Conservation (phyloP, 1,140 invertebrate genomes). For the Phenacoccus solenopsis region DNA sequence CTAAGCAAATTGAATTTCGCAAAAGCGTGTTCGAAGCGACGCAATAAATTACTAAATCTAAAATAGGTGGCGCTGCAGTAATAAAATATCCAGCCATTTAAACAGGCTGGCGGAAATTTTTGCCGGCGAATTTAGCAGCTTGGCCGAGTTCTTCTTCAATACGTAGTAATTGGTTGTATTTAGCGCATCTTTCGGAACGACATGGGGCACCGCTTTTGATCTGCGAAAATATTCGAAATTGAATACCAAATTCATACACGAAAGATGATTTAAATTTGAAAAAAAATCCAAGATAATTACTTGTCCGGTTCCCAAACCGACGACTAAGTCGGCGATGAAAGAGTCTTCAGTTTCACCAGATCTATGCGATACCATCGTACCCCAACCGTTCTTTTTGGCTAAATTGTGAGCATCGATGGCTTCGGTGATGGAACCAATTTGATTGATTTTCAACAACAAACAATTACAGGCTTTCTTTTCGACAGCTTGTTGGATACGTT, state of each 20-base stretch:
- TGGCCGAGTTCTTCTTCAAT: conserved; percentile 95
- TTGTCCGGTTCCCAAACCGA: conserved; percentile 89
- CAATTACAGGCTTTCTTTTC: conserved; percentile 98
- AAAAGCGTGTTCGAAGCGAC: not conserved
- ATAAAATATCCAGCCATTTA: not conserved
- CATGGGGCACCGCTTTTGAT: conserved; percentile 99
- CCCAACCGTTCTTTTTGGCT: conserved; percentile 91
- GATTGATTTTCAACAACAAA: conserved; percentile 93
- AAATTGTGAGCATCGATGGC: conserved; percentile 89
- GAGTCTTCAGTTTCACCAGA: conserved; percentile 99
- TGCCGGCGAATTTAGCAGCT: conserved; percentile 84
- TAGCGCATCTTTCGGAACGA: conserved; percentile 92
- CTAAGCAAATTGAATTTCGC: not conserved
- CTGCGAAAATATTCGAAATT: conserved; percentile 34
- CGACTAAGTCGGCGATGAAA: conserved; percentile 96
- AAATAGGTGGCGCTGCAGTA: not conserved
- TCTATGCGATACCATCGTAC: conserved; percentile 94
- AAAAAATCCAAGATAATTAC: conserved; percentile 29
- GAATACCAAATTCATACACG: not conserved
- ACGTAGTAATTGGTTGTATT: conserved; percentile 97
- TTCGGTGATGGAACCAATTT: conserved; percentile 96
- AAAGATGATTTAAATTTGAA: not conserved
- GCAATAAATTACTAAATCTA: not conserved
- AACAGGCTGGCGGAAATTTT: conserved; percentile 74
- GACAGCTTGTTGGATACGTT: conserved; percentile 88